These are phyloP conservation scores for Petrophora chlorosata DNA, from an alignment of 2,888 invertebrate species.

Conservation along the genomic window DNA sequence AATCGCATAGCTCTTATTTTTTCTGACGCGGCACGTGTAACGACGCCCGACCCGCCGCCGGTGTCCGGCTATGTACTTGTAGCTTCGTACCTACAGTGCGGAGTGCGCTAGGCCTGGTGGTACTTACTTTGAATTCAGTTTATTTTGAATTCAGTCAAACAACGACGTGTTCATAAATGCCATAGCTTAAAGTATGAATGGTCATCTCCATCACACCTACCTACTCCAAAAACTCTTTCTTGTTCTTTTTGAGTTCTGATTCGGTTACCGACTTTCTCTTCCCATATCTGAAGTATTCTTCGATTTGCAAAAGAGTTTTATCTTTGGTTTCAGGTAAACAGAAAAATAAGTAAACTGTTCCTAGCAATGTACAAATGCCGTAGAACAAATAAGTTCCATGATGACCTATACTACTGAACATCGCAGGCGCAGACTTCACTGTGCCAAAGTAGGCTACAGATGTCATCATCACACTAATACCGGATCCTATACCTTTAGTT, in stretches of 20 bases:
- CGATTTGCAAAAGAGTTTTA: conserved; percentile 87
- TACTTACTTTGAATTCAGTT: too few species aligned
- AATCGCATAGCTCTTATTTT: too few species aligned
- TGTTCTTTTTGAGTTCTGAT: conserved; percentile 39
- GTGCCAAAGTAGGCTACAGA: conserved; percentile 87
- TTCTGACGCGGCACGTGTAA: too few species aligned
- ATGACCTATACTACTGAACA: conserved; percentile 82
- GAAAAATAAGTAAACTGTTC: conserved; percentile 84
- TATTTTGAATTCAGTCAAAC: too few species aligned
- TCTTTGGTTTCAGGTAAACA: conserved; percentile 88
- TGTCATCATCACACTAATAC: conserved; percentile 86
- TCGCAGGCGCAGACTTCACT: conserved; percentile 86
- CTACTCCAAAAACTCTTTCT: too few species aligned
- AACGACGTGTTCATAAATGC: too few species aligned
- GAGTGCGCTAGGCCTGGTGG: too few species aligned
- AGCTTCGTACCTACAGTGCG: too few species aligned
- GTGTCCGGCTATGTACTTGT: too few species aligned
- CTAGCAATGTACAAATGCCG: conserved; percentile 83
- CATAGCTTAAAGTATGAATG: too few species aligned
- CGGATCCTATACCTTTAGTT: conserved; percentile 87
- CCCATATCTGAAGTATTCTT: conserved; percentile 78
- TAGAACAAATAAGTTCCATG: conserved; percentile 86
- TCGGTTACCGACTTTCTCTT: conserved; percentile 41
- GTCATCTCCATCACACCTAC: too few species aligned
- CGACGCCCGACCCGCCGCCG: too few species aligned